phyloP scores from a whole-genome alignment of 2,797 vertebrate genomes.

The Micropoecilia bifurca region DNA sequence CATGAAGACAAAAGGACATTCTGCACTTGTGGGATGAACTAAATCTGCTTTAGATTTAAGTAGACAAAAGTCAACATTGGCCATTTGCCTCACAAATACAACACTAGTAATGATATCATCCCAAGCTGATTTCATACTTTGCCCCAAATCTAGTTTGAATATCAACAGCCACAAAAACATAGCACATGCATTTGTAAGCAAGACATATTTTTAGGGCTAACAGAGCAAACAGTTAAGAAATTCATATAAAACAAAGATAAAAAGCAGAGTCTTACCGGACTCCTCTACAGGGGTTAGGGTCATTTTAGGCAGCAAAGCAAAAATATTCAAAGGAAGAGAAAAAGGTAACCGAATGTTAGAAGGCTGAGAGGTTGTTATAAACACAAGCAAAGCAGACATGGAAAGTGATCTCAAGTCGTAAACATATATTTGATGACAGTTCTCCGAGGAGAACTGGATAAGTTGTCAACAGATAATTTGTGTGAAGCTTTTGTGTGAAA shows the following conservation, averaged over 20 bases:
- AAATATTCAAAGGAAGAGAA: slow-evolving; percentile 26
- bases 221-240: neutral
- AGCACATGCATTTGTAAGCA: neutral
- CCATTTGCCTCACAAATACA: neutral
- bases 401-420: neutral
- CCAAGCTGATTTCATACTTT: neutral
- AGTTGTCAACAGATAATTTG: neutral
- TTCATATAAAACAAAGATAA: neutral
- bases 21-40: neutral
- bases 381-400: slow-evolving; percentile 28
- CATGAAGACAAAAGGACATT: no score
- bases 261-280: slow-evolving; percentile 90
- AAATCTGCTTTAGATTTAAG: neutral
- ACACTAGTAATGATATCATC: neutral
- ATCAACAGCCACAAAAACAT: slow-evolving; percentile 10
- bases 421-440: neutral
- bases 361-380: slow-evolving; percentile 3
- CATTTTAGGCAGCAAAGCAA: slow-evolving; percentile 54
- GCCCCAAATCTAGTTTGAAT: neutral
- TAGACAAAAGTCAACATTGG: neutral
- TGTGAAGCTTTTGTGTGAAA: slow-evolving; percentile 29
- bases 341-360: slow-evolving; percentile 18
- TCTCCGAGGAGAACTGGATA: neutral
- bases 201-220: neutral
- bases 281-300: slow-evolving; percentile 89